Conservation (phyloP, 2,113 vertebrate genomes). For the Ploceus nigricollis region DNA sequence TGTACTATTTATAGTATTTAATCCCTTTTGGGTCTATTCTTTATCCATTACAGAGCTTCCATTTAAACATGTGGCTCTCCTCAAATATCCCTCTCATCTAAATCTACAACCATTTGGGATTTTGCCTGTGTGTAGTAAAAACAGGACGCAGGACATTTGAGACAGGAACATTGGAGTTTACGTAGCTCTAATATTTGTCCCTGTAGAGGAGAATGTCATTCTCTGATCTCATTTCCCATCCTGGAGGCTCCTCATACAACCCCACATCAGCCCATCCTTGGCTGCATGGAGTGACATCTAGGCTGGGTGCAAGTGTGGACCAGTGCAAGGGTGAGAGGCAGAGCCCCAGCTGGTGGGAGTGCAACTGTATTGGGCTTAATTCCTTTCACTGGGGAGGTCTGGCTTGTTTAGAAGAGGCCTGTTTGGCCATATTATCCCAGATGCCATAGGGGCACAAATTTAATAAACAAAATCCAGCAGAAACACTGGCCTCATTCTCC, state of each 20-base stretch:
- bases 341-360: not conserved
- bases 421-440: not conserved
- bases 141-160: rapidly evolving
- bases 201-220: not conserved
- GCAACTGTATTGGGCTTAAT: not conserved
- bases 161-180: not conserved
- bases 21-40: not conserved
- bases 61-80: not conserved
- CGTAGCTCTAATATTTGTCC: rapidly evolving
- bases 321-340: rapidly evolving
- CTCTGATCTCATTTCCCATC: not conserved
- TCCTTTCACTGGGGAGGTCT: not conserved
- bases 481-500: not conserved
- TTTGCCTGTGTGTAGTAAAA: not conserved
- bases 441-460: not conserved
- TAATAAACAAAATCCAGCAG: not conserved
- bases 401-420: not conserved
- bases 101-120: not conserved
- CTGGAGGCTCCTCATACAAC: rapidly evolving
- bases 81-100: not conserved
- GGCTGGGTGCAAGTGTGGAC: not conserved
- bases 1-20: not conserved
- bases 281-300: not conserved
- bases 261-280: rapidly evolving
- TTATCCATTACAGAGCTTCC: not conserved